Base-by-base conservation (phyloP, 2,888 invertebrate species). In the Cordilura impudica region DNA sequence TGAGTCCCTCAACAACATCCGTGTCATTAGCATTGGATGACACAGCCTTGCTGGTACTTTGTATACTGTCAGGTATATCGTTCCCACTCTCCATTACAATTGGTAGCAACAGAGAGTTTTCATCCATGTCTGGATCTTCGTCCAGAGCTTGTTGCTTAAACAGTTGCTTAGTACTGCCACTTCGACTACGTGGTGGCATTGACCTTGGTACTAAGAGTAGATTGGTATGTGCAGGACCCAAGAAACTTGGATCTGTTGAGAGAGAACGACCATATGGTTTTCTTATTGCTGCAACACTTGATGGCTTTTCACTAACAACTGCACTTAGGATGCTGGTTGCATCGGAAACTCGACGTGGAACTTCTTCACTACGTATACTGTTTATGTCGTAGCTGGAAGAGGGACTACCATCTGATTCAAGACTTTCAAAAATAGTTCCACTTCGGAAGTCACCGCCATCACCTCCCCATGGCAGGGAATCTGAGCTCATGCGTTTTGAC, bases 131-230 rank as follows among this genome's bases (percentile, higher is more conserved):
- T 47, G 87, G 88, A 78, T 91, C 89, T 82, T 92, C 92, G 79
- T 92, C 92, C 72, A 92, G 89, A 0, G 92, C 91, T 82, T 90
- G 89, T 82, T 92, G 92, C 84, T 92, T 92, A 84, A 92, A 92
- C 10, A 92, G 87, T 85, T 92, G 92, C 83, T 91, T 92, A 19
- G 91, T 91, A 85, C 92, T 92, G 79, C 87, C 89, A 73, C 89
- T 89, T 77, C 90, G 88, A 82, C 87, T 89, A 49, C 89, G 85
- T 84, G 88, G 90, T 53, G 90, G 90, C 88, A 89, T 88, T 53
- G 87, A 85, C 45, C 88, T 86, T 58, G 90, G 90, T 78, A 90
- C 89, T 16, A 89, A 88, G 2, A 89, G 83, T 66, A 86, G 82
- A 63, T 87, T 86, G 81, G 85, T 84, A 49, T 86, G 83, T 31